Conservation (phyloP, 1,140 invertebrate species). For the Heliconius eleuchia region DNA sequence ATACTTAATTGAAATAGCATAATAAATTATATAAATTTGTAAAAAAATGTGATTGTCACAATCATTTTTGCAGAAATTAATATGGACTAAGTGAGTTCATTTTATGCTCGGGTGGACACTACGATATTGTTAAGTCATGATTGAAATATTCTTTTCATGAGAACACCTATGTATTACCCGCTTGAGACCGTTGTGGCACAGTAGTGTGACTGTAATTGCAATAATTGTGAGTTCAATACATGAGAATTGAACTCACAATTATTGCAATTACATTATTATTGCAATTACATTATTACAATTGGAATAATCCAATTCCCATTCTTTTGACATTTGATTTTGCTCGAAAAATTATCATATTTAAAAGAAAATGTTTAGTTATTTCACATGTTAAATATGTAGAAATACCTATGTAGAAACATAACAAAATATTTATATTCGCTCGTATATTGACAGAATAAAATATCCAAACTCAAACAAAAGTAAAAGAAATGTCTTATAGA, state of each 20-base stretch:
- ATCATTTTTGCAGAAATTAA: neutral
- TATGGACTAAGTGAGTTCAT: neutral
- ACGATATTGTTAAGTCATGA: neutral
- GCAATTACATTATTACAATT: too few species aligned
- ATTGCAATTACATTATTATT: too few species aligned
- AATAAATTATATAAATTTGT: neutral
- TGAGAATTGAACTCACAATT: too few species aligned
- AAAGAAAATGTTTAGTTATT: too few species aligned
- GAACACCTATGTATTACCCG: neutral
- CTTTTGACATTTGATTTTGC: too few species aligned
- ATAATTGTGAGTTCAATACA: neutral
- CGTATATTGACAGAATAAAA: neutral
- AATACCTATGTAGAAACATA: neutral
- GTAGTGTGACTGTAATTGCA: neutral
- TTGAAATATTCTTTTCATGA: neutral
- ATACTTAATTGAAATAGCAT: neutral
- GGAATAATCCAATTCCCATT: too few species aligned
- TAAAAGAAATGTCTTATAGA: neutral
- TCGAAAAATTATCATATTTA: too few species aligned
- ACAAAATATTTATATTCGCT: neutral
- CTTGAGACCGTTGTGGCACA: neutral
- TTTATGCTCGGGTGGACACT: neutral
- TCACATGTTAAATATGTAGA: too few species aligned
- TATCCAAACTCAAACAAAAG: neutral
- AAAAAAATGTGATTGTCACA: neutral